These are phyloP conservation scores for Crocallis elinguaria DNA, from an alignment of 2,888 invertebrate species.

Conservation along the genomic window DNA sequence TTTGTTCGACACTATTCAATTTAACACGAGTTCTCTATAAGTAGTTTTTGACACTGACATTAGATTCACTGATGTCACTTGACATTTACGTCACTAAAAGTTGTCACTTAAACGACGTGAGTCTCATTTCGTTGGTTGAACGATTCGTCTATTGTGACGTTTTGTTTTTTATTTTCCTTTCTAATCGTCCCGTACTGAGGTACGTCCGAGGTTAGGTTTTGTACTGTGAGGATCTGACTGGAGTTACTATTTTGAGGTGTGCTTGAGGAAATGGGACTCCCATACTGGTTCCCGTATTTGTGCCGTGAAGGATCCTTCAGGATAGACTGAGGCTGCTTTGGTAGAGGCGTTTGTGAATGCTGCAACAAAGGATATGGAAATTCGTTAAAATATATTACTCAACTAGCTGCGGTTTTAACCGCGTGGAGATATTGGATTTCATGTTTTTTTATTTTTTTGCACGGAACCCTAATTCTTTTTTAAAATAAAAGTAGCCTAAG, in stretches of 20 bases:
- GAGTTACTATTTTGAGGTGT: slow-evolving; percentile 74
- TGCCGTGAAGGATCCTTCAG: slow-evolving; percentile 86
- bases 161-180: slow-evolving; percentile 79
- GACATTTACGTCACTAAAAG: slow-evolving; percentile 32
- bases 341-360: slow-evolving; percentile 72
- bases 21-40: slow-evolving; percentile 7
- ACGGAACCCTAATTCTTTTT: too few species aligned
- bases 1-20: slow-evolving; percentile 11
- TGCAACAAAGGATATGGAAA: slow-evolving; percentile 60
- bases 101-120: slow-evolving; percentile 64
- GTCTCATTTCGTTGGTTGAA: slow-evolving; percentile 77
- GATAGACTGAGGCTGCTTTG: slow-evolving; percentile 86
- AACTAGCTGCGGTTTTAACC: too few species aligned
- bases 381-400: slow-evolving; percentile 1
- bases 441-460: too few species aligned
- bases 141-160: slow-evolving; percentile 79
- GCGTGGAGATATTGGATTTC: too few species aligned
- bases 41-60: slow-evolving; percentile 1
- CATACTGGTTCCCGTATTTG: slow-evolving; percentile 83
- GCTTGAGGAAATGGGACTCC: slow-evolving; percentile 74
- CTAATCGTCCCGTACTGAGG: slow-evolving; percentile 82
- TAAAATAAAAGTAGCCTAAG: too few species aligned
- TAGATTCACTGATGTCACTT: too few species aligned
- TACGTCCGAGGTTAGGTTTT: slow-evolving; percentile 80
- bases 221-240: slow-evolving; percentile 86